A percentile compares a stretch with the other conserved stretches of the same genome.
These are phyloP conservation scores for Azemiops feae DNA, from an alignment of 2,113 vertebrate genomes.

Conservation along the genomic window DNA sequence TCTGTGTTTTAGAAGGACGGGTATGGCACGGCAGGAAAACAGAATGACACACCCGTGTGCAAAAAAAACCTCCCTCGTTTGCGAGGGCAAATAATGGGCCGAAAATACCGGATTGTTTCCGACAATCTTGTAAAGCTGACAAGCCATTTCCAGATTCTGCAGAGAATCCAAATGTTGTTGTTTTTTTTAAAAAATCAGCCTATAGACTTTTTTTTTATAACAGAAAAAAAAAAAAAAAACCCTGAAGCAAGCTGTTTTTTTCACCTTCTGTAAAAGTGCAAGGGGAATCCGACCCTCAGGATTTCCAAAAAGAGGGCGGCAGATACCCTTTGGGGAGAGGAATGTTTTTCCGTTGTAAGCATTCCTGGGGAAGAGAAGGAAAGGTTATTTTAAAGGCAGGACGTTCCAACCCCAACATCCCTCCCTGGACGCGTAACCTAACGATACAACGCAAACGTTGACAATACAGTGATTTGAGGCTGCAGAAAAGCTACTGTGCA, in stretches of 20 bases:
- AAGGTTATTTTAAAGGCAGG: neutral
- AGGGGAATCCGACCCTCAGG: conserved; percentile 51
- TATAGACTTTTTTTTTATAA: neutral
- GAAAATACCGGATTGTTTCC: neutral
- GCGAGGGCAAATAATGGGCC: neutral
- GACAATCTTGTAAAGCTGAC: neutral
- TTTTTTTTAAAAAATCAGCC: neutral
- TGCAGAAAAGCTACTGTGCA: neutral
- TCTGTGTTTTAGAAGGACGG: neutral
- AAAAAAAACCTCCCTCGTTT: neutral
- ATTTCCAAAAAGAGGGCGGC: conserved; percentile 80
- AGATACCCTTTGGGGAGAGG: conserved; percentile 83
- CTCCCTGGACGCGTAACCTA: neutral
- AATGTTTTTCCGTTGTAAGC: conserved; percentile 70
- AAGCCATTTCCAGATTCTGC: neutral
- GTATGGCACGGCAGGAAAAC: neutral
- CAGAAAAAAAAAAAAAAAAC: neutral
- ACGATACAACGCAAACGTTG: neutral
- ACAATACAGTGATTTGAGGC: neutral
- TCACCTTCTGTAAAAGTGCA: neutral
- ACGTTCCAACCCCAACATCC: neutral
- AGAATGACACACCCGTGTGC: neutral
- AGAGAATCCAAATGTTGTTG: neutral
- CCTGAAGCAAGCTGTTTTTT: neutral
- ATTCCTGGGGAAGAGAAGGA: conserved; percentile 59